Evolutionary conservation across 2,113 vertebrate genomes (phyloP), one percentile per base, ranked within the genome.

Genomic region (Cranoglanis bouderius): DNA sequence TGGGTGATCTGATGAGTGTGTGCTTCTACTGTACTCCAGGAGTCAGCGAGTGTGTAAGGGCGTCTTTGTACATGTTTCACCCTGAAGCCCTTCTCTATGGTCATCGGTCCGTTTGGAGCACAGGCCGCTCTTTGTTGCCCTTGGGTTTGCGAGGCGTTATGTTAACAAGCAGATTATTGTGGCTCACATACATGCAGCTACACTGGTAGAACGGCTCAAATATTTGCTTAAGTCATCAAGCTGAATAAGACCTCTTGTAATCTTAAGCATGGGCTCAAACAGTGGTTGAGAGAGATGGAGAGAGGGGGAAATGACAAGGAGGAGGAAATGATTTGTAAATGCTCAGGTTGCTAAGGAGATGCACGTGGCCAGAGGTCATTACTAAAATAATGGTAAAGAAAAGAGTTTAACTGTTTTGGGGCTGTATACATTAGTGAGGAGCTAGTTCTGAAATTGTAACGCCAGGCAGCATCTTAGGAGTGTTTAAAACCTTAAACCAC

Each of bases 111-210:
- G 85, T 85, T 77, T 1, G 88, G 75, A 29, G 89, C 91, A 95
- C 95, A 97, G 93, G 92, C 94, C 35, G 63, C 32, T 90, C 87
- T 92, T 92, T 97, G 95, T 96, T 96, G 49, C 74, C 29, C 61
- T 18, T 10, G 9, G 59, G 46, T 49, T 24, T 38, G 59, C 32
- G 9, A 61, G 32, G 80, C 19, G 38, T 57, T 49, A 26, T 43
- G 1, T 51, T 85, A 85, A 89, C 89, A 92, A 32, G 84, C 75
- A 49, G 12, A 65, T 40, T 83, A 88, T 65, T 88, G 89, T 84
- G 78, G 85, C 65, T 82, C 75, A 29, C 53, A 81, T 70, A 75
- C 53, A 87, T 85, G 63, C 82, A 72, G 81, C 67, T 89, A 63
- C 87, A 40, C 87, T 81, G 40, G 12, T 81, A n/a, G 63, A 84